A percentile compares a stretch with the other conserved stretches of the same genome.
Evolutionary conservation across 2,113 vertebrate species (phyloP).

Genomic region (Regulus satrapa): DNA sequence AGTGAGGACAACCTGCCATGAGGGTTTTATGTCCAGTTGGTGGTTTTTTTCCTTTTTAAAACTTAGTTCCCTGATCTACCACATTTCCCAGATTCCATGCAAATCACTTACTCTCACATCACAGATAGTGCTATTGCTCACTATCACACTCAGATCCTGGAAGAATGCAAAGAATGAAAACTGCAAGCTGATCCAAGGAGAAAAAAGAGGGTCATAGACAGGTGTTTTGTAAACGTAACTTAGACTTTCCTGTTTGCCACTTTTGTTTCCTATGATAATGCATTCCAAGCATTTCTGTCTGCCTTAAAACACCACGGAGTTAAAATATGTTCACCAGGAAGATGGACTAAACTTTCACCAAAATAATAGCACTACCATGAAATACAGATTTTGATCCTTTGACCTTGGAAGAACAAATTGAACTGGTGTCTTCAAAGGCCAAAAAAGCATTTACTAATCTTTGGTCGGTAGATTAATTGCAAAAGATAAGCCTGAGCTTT

Average conservation of each 20-base stretch:
- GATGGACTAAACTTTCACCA: not conserved
- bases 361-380: not conserved
- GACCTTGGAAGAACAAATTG: not conserved
- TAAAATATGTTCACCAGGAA: not conserved
- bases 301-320: not conserved
- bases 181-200: not conserved
- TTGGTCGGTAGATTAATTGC: not conserved
- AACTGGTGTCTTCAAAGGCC: not conserved
- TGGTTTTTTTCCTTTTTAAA: not conserved
- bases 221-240: not conserved
- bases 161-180: not conserved
- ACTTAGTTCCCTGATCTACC: not conserved
- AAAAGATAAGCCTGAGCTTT: not conserved
- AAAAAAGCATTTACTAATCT: not conserved
- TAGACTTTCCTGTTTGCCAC: not conserved
- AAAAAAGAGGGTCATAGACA: not conserved
- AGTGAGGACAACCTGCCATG: not conserved
- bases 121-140: not conserved
- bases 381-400: not conserved
- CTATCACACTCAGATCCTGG: not conserved
- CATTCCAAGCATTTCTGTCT: not conserved
- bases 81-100: not conserved
- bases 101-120: not conserved
- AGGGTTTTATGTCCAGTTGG: rapidly evolving
- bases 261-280: not conserved